Conservation (phyloP, 92 coral and sea anemone genomes). For the Epizoanthus scotinus region DNA sequence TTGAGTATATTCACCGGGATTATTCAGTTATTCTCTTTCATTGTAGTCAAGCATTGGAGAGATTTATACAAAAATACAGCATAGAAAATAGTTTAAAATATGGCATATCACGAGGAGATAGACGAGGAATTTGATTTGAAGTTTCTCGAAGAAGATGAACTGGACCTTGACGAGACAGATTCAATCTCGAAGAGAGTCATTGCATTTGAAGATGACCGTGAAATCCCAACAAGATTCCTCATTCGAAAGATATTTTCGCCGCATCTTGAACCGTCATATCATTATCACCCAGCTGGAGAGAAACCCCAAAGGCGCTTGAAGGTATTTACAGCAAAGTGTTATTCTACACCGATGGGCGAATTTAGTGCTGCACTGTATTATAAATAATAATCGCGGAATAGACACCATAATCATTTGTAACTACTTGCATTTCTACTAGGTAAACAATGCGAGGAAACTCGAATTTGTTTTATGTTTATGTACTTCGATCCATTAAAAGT, state of each 20-base stretch:
- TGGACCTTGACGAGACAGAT: conserved; percentile 71
- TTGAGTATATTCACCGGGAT: no score
- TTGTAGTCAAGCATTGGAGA: no score
- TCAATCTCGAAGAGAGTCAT: conserved; percentile 66
- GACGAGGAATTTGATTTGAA: conserved; percentile 58
- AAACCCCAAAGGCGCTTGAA: conserved; percentile 64
- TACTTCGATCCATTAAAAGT: no score
- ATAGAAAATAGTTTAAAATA: conserved; percentile 9
- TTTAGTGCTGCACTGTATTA: no score
- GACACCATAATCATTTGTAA: no score
- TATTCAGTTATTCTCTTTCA: no score
- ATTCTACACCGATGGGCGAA: no score
- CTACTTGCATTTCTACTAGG: no score
- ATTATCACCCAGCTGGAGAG: conserved; percentile 74
- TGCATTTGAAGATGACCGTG: conserved; percentile 71
- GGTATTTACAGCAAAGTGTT: conserved; percentile 44
- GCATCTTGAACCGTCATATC: conserved; percentile 80
- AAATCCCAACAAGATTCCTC: conserved; percentile 71
- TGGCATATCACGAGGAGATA: conserved; percentile 58
- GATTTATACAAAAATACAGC: no score
- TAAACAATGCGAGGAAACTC: no score
- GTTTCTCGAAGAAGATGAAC: conserved; percentile 65
- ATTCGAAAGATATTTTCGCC: conserved; percentile 84
- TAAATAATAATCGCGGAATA: no score
- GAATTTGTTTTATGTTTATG: no score